phyloP scores from a whole-genome alignment of 2,888 invertebrate genomes.

The Synergus gifuensis region DNA sequence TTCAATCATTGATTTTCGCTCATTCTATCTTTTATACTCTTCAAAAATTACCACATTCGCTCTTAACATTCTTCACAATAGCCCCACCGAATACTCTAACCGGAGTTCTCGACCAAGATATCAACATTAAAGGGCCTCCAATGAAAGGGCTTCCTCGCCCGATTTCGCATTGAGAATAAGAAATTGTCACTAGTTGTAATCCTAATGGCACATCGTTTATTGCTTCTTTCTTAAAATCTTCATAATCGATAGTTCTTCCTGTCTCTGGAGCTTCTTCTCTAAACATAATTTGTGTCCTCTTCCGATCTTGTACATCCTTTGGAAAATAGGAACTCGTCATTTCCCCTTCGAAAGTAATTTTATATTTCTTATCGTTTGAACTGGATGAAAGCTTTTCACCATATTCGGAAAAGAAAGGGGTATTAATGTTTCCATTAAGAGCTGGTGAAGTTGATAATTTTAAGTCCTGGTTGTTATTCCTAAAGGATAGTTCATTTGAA shows the following conservation, averaged over 20 bases:
- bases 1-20: constrained; percentile 5
- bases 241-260: background rate
- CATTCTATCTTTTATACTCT: background rate
- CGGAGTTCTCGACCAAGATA: constrained; percentile 84
- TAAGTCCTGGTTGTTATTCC: background rate
- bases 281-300: background rate
- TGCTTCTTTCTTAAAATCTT: constrained; percentile 35
- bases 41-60: constrained; percentile 81
- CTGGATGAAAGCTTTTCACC: background rate
- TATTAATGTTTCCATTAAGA: background rate
- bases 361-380: background rate
- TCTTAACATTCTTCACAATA: constrained; percentile 80
- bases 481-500: background rate
- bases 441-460: background rate
- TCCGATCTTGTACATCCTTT: background rate
- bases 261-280: background rate
- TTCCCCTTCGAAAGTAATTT: constrained; percentile 3
- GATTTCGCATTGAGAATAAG: constrained; percentile 77
- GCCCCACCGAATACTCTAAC: constrained; percentile 85
- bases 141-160: constrained; percentile 79
- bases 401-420: background rate
- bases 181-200: constrained; percentile 77
- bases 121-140: constrained; percentile 78
- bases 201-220: constrained; percentile 71
- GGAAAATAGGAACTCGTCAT: background rate